Base-by-base conservation (phyloP, 1,140 invertebrate genomes). In the Drusus annulatus region DNA sequence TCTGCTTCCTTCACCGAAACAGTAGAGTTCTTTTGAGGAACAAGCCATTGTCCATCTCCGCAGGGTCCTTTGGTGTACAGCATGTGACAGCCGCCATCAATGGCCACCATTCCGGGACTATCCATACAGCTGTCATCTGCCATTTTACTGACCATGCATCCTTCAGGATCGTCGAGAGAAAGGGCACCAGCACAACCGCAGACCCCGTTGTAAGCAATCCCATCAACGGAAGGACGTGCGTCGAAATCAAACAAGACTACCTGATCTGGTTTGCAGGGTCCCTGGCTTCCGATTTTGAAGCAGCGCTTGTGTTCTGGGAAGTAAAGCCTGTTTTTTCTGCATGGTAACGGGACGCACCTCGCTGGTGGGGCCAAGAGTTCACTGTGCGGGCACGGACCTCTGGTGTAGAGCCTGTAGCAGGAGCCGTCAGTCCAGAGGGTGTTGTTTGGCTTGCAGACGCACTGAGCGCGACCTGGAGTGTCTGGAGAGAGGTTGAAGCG, bases 181-280 rank as follows among this genome's bases (percentile, higher is more conserved):
- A 90, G 68, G 0, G 86, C 84, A 2, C 86, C 90, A 0, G 90
- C 91, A 83, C 95, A 96, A 3, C 92, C 93, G 81, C 95, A 96
- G 4, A 94, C 91, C 0, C 95, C 95, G 76, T 95, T 94, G 84
- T 95, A 95, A n/a, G 94, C 94, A 19, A 96, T 91, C 0, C 95
- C 95, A 82, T 96, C 94, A 0, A 95, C 82, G 0, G 94, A 94
- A 0, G 94, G 94, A 16, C 94, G 87, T 0, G 93, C 92, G 1
- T 92, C 93, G 82, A 95, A 94, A 88, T 96, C 95, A 84, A 94
- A 96, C 0, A 95, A 91, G 1, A 96, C 93, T 5, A 95, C 90
- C 84, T 95, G 92, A 1, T 93, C 93, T 7, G 86, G 84, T 0
- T 91, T 88, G 84, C 95, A 96, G 0, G 95, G 94, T 51, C 94